Evolutionary conservation across 2,797 vertebrate species (phyloP).

Genomic region (Cuniculus paca): DNA sequence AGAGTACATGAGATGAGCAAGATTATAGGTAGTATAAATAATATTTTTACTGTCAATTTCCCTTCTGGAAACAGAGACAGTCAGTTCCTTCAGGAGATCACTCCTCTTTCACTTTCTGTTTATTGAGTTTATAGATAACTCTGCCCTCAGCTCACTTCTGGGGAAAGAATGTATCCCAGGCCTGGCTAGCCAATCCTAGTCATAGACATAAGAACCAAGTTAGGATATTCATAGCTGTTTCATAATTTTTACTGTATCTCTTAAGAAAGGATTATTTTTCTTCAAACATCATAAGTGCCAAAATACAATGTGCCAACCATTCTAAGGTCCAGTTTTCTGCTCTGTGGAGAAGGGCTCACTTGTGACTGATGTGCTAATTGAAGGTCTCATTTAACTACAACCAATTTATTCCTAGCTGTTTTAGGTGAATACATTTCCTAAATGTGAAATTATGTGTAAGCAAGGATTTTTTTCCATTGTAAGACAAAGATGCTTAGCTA

Average conservation of each 20-base stretch:
- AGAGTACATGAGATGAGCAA: background rate
- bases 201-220: background rate
- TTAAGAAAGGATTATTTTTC: background rate
- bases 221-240: background rate
- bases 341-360: background rate
- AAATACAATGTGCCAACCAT: background rate
- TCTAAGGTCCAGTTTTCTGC: background rate
- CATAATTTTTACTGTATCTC: background rate
- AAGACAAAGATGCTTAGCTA: background rate
- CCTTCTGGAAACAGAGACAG: background rate
- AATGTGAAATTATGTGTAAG: background rate
- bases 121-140: background rate
- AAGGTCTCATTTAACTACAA: background rate
- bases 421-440: background rate
- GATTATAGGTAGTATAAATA: background rate
- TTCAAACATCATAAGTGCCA: background rate
- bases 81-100: background rate
- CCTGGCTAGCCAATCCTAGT: background rate
- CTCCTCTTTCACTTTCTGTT: background rate
- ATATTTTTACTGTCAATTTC: background rate
- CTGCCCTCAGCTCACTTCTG: background rate
- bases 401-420: background rate
- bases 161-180: rapidly evolving
- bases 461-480: background rate
- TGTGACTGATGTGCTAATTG: background rate